Conservation (phyloP, 1,140 invertebrate species). For the Drosophila sproati region DNA sequence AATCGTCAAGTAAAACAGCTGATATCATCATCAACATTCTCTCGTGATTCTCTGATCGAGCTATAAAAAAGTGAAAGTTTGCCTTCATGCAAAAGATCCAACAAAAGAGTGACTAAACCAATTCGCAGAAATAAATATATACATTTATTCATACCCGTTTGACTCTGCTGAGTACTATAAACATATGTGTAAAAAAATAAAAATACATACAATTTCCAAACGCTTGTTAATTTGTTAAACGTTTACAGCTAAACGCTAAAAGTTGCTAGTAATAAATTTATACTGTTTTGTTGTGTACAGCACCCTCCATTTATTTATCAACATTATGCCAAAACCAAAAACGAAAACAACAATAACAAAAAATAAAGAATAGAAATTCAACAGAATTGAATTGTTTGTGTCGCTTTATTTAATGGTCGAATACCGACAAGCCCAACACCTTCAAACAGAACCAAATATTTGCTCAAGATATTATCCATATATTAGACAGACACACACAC, state of each 20-base stretch:
- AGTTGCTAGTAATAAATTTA: neutral
- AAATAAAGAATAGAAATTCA: constrained; percentile 10
- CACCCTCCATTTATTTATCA: constrained; percentile 31
- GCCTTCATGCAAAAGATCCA: neutral
- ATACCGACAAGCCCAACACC: constrained; percentile 28
- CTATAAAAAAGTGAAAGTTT: constrained; percentile 58
- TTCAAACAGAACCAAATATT: constrained; percentile 54
- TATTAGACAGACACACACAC: neutral
- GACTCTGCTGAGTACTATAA: too few species aligned
- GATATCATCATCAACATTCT: constrained; percentile 21
- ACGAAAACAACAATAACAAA: too few species aligned
- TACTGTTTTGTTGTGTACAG: constrained; percentile 5
- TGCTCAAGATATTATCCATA: constrained; percentile 50
- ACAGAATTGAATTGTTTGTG: constrained; percentile 36
- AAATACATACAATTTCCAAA: constrained; percentile 37
- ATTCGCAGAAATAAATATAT: constrained; percentile 8
- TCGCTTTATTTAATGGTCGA: constrained; percentile 27
- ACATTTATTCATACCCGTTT: neutral
- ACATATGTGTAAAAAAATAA: neutral
- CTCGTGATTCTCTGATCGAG: constrained; percentile 30
- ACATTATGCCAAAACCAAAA: constrained; percentile 22
- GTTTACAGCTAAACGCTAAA: constrained; percentile 15
- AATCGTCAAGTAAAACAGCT: constrained; percentile 47
- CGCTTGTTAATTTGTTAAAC: constrained; percentile 65
- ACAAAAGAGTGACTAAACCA: constrained; percentile 25